Evolutionary conservation across 2,888 invertebrate species (phyloP), one percentile per base, ranked within the genome.

Genomic region (Trichacis sp.): DNA sequence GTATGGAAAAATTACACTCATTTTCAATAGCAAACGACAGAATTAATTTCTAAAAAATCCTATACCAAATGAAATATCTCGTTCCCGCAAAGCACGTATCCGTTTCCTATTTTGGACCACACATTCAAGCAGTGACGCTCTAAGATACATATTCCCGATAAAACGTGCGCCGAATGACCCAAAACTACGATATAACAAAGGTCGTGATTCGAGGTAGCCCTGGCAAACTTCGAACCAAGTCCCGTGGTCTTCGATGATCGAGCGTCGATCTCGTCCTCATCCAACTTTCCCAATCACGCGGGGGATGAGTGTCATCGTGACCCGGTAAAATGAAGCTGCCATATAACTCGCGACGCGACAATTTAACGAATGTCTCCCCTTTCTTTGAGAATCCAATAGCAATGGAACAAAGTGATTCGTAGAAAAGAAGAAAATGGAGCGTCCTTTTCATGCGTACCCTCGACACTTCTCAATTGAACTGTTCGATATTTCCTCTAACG

Each of bases 151-250:
- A 57, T 64, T 58, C 47, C 68, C 64, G 58, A 64, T 64, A 61
- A 61, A 51, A 64, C 68, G 68, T 68, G 68, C 61, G 54, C 15
- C 11, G 64, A 61, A 68, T 68, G 38, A 56, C 20, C 45, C 60
- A 56, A 33, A 12, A 19, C n/a, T 2, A 8, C 12, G 40, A 40
- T 40, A 40, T 54, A 40, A 62, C 55, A 59, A 55, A 62, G 59
- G 60, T 50, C 54, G 60, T 56, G 46, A n/a, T n/a, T n/a, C n/a
- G n/a, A n/a, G 52, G 57, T 50, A 49, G 49, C 24, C 43, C 15
- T 61, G 68, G 61, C 64, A 68, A 68, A 68, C 61, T 64, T 64
- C 68, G 61, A 60, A 68, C 63, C 58, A 62, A 54, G 52, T 68
- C 57, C 18, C 38, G 50, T 3, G 20, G 19, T 19, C 45, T 68